Evolutionary conservation across 2,888 invertebrate species (phyloP), one percentile per base, ranked within the genome.

Genomic region (Peribatodes rhomboidaria): DNA sequence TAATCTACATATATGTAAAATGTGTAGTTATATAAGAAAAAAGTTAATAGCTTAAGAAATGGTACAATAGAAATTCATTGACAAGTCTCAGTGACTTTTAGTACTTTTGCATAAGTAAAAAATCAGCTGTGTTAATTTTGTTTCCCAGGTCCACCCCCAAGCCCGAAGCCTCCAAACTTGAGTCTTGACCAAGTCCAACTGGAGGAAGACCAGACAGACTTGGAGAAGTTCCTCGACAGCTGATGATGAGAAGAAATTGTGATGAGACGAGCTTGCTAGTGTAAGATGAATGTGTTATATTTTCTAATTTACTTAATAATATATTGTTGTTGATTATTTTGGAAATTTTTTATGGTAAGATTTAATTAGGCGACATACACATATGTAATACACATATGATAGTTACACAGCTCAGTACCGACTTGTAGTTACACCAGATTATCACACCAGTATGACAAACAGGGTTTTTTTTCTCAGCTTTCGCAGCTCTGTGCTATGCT

Each of bases 171-270:
- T 50, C 84, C 86, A 41, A 81, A 86, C 68, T 70, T 91, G 42
- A 82, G 87, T 0, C 70, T 93, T 53, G 92, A 92, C 61, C 92
- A 92, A 76, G 87, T 93, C 44, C 89, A 92, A 58, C 75, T 93
- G 50, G 91, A 93, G 0, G 81, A 84, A 8, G 92, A 93, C 61
- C 65, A 61, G 4, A 70, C 81, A 2, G 91, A 90, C 68, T 73
- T 93, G 69, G 92, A 93, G 72, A 86, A 87, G 60, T 93, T 92
- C 70, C 84, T 93, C 0, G 89, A 87, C 52, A 91, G 89, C 78
- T 92, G 84, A 90, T 80, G 64, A 61, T 61, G 60, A 46, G 35
- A 20, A 35, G 18, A 33, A 10, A 4, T 11, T 1, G 11, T 57
- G 44, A 56, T 46, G 14, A n/a, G 14, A 50, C 22, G 68, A 70